Conservation (phyloP, 2,888 invertebrate genomes). For the Odontothrips loti region DNA sequence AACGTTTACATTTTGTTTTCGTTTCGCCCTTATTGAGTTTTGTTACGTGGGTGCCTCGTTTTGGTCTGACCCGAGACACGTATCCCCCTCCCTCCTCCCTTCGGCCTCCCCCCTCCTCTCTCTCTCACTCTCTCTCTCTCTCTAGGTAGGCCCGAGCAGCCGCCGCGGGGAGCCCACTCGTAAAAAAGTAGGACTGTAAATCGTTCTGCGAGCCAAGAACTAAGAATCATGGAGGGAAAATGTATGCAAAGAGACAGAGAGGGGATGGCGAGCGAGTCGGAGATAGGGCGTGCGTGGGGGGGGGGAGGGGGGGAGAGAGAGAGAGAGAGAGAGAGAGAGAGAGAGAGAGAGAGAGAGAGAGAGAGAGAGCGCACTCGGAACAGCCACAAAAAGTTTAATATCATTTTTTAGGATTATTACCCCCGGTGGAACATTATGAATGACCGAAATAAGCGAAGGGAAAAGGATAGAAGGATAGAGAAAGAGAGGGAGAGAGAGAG, state of each 20-base stretch:
- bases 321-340: not conserved
- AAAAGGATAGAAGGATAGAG: too few relatives aligned
- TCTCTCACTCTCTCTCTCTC: not conserved
- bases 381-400: slow-evolving; percentile 8
- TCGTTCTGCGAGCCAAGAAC: not conserved
- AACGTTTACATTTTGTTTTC: too few relatives aligned
- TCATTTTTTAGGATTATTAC: slow-evolving; percentile 11
- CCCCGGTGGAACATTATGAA: slow-evolving; percentile 6
- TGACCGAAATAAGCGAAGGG: not conserved
- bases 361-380: not conserved
- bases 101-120: not conserved
- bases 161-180: not conserved
- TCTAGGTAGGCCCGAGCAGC: not conserved
- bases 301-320: not conserved
- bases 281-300: not conserved
- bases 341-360: not conserved
- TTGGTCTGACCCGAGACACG: too few relatives aligned
- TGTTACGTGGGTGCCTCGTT: too few relatives aligned
- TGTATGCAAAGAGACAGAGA: not conserved
- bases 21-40: too few relatives aligned
- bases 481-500: too few relatives aligned
- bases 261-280: not conserved
- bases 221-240: slow-evolving; percentile 1
- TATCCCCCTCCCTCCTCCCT: not conserved
- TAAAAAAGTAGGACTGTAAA: slow-evolving; percentile 1